Evolutionary conservation across 2,888 invertebrate species (phyloP).

Genomic region (Clivina fossor): DNA sequence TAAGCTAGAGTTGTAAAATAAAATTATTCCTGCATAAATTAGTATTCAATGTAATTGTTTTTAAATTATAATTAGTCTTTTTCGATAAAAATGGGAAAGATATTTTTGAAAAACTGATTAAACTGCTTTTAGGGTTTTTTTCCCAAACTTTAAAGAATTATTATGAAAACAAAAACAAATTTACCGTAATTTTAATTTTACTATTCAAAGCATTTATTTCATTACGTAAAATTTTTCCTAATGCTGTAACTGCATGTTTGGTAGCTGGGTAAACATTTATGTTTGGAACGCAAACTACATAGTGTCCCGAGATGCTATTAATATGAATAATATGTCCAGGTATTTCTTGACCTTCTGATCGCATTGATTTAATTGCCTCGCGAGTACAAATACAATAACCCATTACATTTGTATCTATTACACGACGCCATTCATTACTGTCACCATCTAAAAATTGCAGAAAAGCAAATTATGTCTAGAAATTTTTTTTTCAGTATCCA

Average conservation of each 20-base stretch:
- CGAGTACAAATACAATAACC: slow-evolving; percentile 43
- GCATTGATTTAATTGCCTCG: slow-evolving; percentile 42
- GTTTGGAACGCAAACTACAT: slow-evolving; percentile 32
- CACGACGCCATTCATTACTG: slow-evolving; percentile 11
- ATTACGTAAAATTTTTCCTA: slow-evolving; percentile 39
- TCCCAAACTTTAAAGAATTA: too few species aligned
- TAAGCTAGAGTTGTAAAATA: too few species aligned
- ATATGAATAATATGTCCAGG: slow-evolving; percentile 44
- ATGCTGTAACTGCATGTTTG: slow-evolving; percentile 40
- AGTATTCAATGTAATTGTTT: too few species aligned
- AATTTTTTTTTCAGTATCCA: too few species aligned
- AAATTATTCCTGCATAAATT: too few species aligned
- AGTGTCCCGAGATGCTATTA: slow-evolving; percentile 56
- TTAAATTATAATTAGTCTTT: too few species aligned
- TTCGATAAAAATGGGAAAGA: too few species aligned
- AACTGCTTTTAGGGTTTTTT: too few species aligned
- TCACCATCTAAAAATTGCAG: slow-evolving; percentile 32
- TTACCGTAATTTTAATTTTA: slow-evolving; percentile 42
- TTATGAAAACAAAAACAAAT: too few species aligned
- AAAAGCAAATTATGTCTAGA: too few species aligned
- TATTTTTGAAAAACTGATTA: too few species aligned
- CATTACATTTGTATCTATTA: slow-evolving; percentile 44
- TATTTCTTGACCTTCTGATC: slow-evolving; percentile 5
- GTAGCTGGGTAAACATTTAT: slow-evolving; percentile 41
- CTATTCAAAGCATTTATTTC: slow-evolving; percentile 36